These are phyloP conservation scores for Percina caprodes DNA, from an alignment of 2,113 vertebrate species.

Conservation along the genomic window DNA sequence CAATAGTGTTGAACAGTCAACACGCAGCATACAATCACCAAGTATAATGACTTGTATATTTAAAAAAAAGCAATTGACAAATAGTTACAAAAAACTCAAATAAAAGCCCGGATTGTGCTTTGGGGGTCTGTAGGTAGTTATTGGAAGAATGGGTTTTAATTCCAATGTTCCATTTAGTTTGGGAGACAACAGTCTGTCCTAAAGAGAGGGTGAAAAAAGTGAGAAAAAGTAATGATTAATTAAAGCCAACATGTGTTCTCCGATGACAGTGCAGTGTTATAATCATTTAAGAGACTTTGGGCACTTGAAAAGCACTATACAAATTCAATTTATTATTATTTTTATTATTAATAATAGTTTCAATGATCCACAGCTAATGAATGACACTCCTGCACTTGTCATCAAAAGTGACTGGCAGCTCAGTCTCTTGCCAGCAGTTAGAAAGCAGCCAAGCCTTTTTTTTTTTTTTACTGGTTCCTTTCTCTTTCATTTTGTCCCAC, in stretches of 20 bases:
- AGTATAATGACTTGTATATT: too few species aligned
- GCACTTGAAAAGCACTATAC: too few species aligned
- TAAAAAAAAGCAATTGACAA: too few species aligned
- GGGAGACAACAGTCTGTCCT: conserved; percentile 27
- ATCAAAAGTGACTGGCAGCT: conserved; percentile 43
- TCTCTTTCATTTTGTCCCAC: conserved; percentile 36
- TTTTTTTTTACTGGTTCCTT: conserved; percentile 21
- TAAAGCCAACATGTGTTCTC: conserved; percentile 54
- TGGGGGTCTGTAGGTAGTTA: too few species aligned
- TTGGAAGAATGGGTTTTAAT: too few species aligned
- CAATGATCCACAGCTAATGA: conserved; percentile 54
- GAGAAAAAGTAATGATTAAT: conserved; percentile 46
- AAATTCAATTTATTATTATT: too few species aligned
- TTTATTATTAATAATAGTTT: neutral
- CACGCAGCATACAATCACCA: too few species aligned
- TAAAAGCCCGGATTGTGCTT: too few species aligned
- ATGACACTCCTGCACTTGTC: conserved; percentile 52
- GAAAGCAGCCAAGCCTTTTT: conserved; percentile 23
- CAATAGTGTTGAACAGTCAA: too few species aligned
- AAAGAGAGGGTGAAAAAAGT: neutral
- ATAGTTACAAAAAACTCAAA: too few species aligned
- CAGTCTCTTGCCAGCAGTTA: conserved; percentile 36
- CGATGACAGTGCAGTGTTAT: conserved; percentile 30
- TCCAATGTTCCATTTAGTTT: neutral
- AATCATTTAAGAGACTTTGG: conserved; percentile 1